A percentile compares a stretch with the other conserved stretches of the same genome.
phyloP scores from a whole-genome alignment of 1,140 invertebrate species.

The Euura saliciscinereae region DNA sequence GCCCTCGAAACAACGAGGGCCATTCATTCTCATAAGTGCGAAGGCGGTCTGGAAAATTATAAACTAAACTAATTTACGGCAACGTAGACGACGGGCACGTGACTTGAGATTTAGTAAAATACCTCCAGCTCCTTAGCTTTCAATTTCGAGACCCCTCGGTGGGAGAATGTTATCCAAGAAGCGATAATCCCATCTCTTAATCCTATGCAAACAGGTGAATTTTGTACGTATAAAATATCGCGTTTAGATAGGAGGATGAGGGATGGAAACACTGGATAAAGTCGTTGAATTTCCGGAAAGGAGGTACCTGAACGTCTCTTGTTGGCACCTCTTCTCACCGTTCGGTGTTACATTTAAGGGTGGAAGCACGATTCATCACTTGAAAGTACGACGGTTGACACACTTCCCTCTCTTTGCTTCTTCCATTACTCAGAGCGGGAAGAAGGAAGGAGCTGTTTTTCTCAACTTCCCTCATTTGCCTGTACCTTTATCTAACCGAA shows the following conservation, averaged over 20 bases:
- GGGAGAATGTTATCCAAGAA: too few species aligned
- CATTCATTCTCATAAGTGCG: slow-evolving; percentile 36
- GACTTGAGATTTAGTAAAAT: slow-evolving; percentile 10
- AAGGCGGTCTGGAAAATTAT: slow-evolving; percentile 35
- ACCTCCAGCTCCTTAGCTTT: neutral
- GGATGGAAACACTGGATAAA: slow-evolving; percentile 1
- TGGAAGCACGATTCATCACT: slow-evolving; percentile 31
- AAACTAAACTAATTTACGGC: slow-evolving; percentile 44
- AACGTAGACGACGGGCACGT: neutral
- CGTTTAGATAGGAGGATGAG: too few species aligned
- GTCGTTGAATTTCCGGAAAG: neutral
- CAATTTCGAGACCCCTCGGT: too few species aligned
- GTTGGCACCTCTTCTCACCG: slow-evolving; percentile 10
- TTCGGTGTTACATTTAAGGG: slow-evolving; percentile 11
- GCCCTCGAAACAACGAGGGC: slow-evolving; percentile 28
- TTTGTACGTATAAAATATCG: too few species aligned
- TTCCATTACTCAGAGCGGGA: slow-evolving; percentile 6
- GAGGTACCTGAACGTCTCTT: neutral
- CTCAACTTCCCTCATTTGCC: slow-evolving; percentile 7
- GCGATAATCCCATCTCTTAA: too few species aligned
- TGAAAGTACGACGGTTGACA: slow-evolving; percentile 28
- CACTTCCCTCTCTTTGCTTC: slow-evolving; percentile 22
- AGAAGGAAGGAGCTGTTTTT: slow-evolving; percentile 10
- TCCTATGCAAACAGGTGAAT: too few species aligned
- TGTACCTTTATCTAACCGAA: neutral